phyloP scores from a whole-genome alignment of 2,797 vertebrate genomes.

The Crenuchus spilurus region DNA sequence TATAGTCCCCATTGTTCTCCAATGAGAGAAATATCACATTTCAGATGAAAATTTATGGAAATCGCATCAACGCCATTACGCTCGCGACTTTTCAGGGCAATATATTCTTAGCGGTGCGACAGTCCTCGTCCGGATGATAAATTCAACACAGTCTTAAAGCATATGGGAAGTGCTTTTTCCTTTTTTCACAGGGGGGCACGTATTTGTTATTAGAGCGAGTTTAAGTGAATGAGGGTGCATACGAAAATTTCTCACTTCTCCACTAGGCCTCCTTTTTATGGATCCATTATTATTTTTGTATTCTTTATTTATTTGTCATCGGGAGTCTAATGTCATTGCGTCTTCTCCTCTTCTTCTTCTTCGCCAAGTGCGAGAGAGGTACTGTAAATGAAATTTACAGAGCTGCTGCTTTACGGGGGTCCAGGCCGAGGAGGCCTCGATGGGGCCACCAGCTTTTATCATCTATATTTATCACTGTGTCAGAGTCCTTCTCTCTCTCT shows the following conservation, averaged over 20 bases:
- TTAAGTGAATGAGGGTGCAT: slow-evolving; percentile 81
- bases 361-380: slow-evolving; percentile 73
- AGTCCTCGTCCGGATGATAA: slow-evolving; percentile 79
- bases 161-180: slow-evolving; percentile 74
- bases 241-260: slow-evolving; percentile 66
- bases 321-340: slow-evolving; percentile 71
- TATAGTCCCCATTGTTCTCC: slow-evolving; percentile 82
- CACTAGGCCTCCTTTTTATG: background rate
- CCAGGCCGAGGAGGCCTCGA: slow-evolving; percentile 29
- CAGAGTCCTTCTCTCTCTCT: slow-evolving; percentile 59
- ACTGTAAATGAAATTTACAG: slow-evolving; percentile 76
- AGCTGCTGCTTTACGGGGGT: slow-evolving; percentile 22
- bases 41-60: slow-evolving; percentile 85
- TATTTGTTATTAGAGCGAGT: slow-evolving; percentile 79
- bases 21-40: slow-evolving; percentile 84
- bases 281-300: slow-evolving; percentile 53
- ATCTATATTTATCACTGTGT: slow-evolving; percentile 79
- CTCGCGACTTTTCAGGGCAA: slow-evolving; percentile 83
- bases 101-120: slow-evolving; percentile 79
- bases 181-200: slow-evolving; percentile 64
- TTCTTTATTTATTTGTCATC: slow-evolving; percentile 79
- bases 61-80: slow-evolving; percentile 82
- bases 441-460: slow-evolving; percentile 67
- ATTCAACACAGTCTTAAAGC: slow-evolving; percentile 77
- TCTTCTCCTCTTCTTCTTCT: slow-evolving; percentile 65